A percentile compares a stretch with the other conserved stretches of the same genome.
phyloP scores from a whole-genome alignment of 2,797 vertebrate species.

The Meda fulgida region DNA sequence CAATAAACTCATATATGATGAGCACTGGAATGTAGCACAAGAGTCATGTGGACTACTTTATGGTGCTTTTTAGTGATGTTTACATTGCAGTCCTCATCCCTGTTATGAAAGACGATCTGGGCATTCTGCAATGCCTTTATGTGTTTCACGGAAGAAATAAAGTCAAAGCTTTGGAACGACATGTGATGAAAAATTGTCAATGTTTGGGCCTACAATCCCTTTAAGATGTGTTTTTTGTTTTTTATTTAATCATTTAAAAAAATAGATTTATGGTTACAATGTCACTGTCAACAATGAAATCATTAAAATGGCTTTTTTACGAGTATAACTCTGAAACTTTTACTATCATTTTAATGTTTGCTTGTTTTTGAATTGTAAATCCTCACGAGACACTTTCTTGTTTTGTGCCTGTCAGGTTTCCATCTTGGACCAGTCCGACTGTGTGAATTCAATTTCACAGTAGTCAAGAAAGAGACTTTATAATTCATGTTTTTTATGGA shows the following conservation, averaged over 20 bases:
- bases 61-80: conserved; percentile 8
- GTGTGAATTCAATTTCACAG: background rate
- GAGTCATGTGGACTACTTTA: background rate
- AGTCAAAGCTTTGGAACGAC: background rate
- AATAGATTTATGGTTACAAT: background rate
- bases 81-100: background rate
- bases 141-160: background rate
- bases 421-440: too few species aligned
- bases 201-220: background rate
- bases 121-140: background rate
- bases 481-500: conserved; percentile 2
- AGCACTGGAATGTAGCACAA: background rate
- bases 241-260: background rate
- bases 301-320: background rate
- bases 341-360: background rate
- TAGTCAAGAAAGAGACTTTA: background rate
- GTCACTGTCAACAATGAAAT: background rate
- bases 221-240: background rate
- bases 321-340: background rate
- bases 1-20: background rate
- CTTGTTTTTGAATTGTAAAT: background rate
- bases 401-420: background rate
- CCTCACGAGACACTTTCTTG: background rate
- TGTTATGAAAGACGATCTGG: background rate
- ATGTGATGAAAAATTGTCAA: background rate